phyloP scores from a whole-genome alignment of 2,113 vertebrate genomes.

The Nibea coibor region DNA sequence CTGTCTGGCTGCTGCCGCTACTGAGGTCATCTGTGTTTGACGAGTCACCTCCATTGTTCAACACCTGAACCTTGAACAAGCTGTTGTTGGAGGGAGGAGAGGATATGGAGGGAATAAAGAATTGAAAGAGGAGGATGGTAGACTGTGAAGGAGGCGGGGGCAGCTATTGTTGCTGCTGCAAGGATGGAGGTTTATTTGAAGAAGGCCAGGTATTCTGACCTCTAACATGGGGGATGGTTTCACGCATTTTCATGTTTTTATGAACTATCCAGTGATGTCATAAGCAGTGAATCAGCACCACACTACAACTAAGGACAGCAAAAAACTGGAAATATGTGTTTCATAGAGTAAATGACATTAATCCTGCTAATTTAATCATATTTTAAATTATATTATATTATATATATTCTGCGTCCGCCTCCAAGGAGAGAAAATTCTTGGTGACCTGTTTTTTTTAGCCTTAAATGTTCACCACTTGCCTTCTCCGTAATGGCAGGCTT shows the following conservation, averaged over 20 bases:
- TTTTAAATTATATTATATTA: conserved; percentile 19
- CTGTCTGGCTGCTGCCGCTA: conserved; percentile 65
- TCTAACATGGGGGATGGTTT: conserved; percentile 16
- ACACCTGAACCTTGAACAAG: conserved; percentile 83
- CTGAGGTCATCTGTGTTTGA: conserved; percentile 67
- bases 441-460: conserved; percentile 6
- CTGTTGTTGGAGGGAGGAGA: conserved; percentile 75
- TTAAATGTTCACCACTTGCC: conserved; percentile 57
- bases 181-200: not conserved
- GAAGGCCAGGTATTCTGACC: conserved; percentile 4
- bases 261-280: conserved; percentile 4
- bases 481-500: conserved; percentile 67
- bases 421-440: not conserved
- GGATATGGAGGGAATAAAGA: conserved; percentile 33
- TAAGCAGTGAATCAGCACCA: conserved; percentile 14
- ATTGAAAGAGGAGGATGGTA: not conserved
- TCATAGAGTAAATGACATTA: conserved; percentile 9
- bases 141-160: not conserved
- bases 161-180: not conserved
- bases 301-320: not conserved
- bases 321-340: conserved; percentile 4
- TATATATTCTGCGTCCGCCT: not conserved
- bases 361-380: conserved; percentile 10
- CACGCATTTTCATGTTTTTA: conserved; percentile 14
- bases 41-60: conserved; percentile 56